These are phyloP conservation scores for Danaus chrysippus DNA, from an alignment of 2,888 invertebrate genomes.

Conservation along the genomic window DNA sequence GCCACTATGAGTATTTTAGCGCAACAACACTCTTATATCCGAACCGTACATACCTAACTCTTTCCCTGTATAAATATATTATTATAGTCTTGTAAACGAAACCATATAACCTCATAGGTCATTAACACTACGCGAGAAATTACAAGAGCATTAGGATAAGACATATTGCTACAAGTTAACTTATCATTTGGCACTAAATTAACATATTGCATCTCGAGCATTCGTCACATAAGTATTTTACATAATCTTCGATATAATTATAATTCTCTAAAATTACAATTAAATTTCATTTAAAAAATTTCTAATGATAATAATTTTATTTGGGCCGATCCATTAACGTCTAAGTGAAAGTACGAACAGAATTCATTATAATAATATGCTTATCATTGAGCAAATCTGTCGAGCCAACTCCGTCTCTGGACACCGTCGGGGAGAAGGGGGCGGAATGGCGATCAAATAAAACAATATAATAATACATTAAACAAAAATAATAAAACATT, in stretches of 20 bases:
- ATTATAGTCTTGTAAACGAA: conserved; percentile 78
- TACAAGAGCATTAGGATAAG: conserved; percentile 76
- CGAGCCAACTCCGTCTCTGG: conserved; percentile 30
- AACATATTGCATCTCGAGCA: conserved; percentile 78
- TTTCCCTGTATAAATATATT: conserved; percentile 78
- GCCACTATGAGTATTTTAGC: conserved; percentile 74
- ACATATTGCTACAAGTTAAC: conserved; percentile 78
- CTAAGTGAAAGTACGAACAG: conserved; percentile 43
- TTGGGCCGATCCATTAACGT: conserved; percentile 54
- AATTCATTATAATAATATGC: conserved; percentile 54
- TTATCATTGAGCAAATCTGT: conserved; percentile 65
- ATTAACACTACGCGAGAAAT: conserved; percentile 76
- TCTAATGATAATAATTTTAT: conserved; percentile 62
- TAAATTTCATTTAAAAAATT: conserved; percentile 50
- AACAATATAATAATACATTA: conserved; percentile 29
- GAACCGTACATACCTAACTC: conserved; percentile 75
- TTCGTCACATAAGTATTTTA: conserved; percentile 62
- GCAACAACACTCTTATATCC: conserved; percentile 73
- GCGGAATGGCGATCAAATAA: conserved; percentile 34
- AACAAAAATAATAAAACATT: conserved; percentile 44
- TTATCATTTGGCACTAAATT: conserved; percentile 80
- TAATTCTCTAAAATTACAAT: conserved; percentile 62
- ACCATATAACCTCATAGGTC: conserved; percentile 76
- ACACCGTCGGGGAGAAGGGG: conserved; percentile 42
- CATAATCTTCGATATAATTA: conserved; percentile 45